These are phyloP conservation scores for Dipodomys stephensi DNA, from an alignment of 2,113 vertebrate genomes.

Conservation along the genomic window DNA sequence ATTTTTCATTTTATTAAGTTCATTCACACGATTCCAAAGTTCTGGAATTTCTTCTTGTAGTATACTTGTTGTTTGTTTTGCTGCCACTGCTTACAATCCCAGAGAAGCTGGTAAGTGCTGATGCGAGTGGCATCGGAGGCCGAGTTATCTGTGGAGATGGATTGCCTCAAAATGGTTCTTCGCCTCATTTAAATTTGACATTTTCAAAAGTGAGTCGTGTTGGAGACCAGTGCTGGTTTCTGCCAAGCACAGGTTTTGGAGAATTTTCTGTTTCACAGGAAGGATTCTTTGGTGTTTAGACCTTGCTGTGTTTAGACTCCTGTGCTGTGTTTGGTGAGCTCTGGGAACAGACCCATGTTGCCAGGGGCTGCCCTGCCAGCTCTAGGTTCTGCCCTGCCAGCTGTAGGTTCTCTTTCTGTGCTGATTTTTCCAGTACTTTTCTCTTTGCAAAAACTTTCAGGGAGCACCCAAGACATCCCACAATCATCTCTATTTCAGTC, in stretches of 20 bases:
- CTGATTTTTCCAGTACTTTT: not conserved
- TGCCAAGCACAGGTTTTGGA: not conserved
- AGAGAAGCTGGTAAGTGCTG: too few species aligned
- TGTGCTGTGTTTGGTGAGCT: too few species aligned
- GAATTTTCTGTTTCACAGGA: not conserved
- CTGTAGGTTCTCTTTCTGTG: too few species aligned
- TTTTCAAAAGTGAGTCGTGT: not conserved
- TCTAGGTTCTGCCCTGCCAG: too few species aligned
- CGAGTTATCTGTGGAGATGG: not conserved
- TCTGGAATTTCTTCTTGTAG: not conserved
- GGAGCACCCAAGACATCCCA: slow-evolving; percentile 7
- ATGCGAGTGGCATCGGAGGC: too few species aligned
- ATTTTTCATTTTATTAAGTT: not conserved
- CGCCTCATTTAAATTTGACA: not conserved
- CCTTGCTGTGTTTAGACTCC: not conserved
- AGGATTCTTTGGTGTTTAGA: not conserved
- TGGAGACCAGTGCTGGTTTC: not conserved
- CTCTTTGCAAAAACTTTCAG: not conserved
- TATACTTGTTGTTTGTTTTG: not conserved
- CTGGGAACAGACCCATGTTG: too few species aligned
- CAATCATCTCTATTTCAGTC: slow-evolving; percentile 28
- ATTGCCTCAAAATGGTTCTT: not conserved
- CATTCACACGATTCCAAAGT: not conserved
- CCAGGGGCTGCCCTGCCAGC: not conserved
- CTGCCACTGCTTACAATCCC: too few species aligned